Evolutionary conservation across 23 tunicate species (phyloP), one percentile per base, ranked within the genome.

Genomic region (Halocynthia roretzi): DNA sequence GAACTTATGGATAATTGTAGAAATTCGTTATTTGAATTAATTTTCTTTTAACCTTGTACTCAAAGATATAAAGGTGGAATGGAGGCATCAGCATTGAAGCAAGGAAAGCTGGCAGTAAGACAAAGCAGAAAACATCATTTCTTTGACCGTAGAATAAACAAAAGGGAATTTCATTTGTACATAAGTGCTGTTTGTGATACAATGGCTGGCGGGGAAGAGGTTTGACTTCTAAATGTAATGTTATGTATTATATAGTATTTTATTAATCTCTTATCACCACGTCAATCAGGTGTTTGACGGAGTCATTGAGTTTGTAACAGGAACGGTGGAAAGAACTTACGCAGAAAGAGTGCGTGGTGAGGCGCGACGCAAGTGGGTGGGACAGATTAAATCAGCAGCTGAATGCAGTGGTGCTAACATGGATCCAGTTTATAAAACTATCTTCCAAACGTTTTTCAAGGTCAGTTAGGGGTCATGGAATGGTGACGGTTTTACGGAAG

Each of bases 141-240:
- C 21, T 74, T 80, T 58, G 90, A 89, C 61, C 83, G 76, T 60
- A 69, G 85, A 58, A 58, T 89, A 7, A 84, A 74, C 71, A 80
- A 75, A 54, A 68, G 51, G 40, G 96, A 89, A 58, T 89, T 89
- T 56, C 96, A 89, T 61, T 63, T 80, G 51, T 89, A 83, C 72
- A 76, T 89, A 72, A 84, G 80, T 68, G 63, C 96, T 44, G 88
- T 89, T 68, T 67, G 77, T 52, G 78, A 60, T 17, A 85, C 83
- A 12, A 89, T 89, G 85, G 77, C 78, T 0, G 96, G 96, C 7
- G 96, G 96, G 51, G 96, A 89, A 67, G 96, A 89, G 89, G 96
- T 83, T 57, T 6, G 52, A 11, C n/a, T 12, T 19, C 44, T 31
- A 31, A 31, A 31, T 31, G 44, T 31, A 31, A 31, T 31, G 44